These are phyloP conservation scores for Hybognathus amarus DNA, from an alignment of 2,797 vertebrate genomes.

Conservation along the genomic window DNA sequence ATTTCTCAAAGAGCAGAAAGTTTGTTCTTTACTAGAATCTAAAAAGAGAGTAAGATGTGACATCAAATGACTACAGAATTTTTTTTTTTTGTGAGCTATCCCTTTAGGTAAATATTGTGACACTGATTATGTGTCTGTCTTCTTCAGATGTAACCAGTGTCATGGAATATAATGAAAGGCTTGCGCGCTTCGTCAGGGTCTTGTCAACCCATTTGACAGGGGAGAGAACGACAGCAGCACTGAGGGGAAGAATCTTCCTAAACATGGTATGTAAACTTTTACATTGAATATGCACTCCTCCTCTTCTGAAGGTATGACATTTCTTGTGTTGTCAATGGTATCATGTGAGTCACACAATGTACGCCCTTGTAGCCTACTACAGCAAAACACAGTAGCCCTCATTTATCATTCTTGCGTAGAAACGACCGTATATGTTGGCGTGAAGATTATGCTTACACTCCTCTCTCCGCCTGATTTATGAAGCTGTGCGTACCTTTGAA, in stretches of 20 bases:
- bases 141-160: conserved; percentile 77
- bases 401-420: too few relatives aligned
- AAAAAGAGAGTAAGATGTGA: not conserved
- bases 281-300: not conserved
- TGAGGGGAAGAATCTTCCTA: conserved; percentile 65
- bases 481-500: too few relatives aligned
- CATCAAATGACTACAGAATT: not conserved
- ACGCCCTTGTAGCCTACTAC: not conserved
- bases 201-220: conserved; percentile 95
- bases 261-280: conserved; percentile 75
- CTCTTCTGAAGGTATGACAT: not conserved
- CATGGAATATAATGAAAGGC: conserved; percentile 93
- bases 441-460: too few relatives aligned
- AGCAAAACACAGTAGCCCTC: not conserved
- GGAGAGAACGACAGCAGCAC: conserved; percentile 72
- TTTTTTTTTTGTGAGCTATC: not conserved
- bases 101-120: not conserved
- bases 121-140: conserved; percentile 22
- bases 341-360: not conserved
- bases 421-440: too few relatives aligned
- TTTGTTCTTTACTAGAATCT: not conserved
- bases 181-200: conserved; percentile 91
- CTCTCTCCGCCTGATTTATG: too few relatives aligned
- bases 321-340: not conserved
- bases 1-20: not conserved